These are phyloP conservation scores for Eulithis testata DNA, from an alignment of 2,888 invertebrate genomes.

Conservation along the genomic window DNA sequence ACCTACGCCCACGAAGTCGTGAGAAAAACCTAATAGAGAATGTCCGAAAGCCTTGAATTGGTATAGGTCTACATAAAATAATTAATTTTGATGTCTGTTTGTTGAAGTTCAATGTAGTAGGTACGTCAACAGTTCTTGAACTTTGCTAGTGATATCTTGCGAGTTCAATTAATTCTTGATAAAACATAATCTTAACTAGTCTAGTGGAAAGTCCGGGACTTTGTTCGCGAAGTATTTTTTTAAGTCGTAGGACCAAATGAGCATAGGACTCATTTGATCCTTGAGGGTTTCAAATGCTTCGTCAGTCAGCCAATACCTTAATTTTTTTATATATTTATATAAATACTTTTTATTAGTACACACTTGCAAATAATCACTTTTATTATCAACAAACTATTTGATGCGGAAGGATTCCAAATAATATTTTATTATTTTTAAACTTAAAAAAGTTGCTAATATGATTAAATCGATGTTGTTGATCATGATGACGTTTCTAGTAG, in stretches of 20 bases:
- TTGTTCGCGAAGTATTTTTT: too few species aligned
- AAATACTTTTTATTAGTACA: not conserved
- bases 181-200: not conserved
- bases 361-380: not conserved
- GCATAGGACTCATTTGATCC: too few species aligned
- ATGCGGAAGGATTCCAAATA: not conserved
- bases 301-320: not conserved
- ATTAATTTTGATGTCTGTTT: too few species aligned
- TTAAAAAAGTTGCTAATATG: constrained; percentile 35
- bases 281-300: not conserved
- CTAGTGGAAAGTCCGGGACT: too few species aligned
- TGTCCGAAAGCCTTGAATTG: too few species aligned
- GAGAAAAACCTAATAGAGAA: too few species aligned
- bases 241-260: too few species aligned
- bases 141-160: not conserved
- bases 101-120: not conserved
- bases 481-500: constrained; percentile 25
- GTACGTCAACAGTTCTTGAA: not conserved
- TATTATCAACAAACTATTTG: constrained; percentile 9
- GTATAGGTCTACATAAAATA: too few species aligned
- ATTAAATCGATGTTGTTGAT: constrained; percentile 36
- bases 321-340: not conserved
- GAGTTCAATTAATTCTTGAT: constrained; percentile 1
- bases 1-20: too few species aligned
- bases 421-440: not conserved